Percentiles rank a stretch among this genome's conserved stretches.
These are phyloP conservation scores for Toxostoma redivivum DNA, from an alignment of 2,113 vertebrate genomes.

Conservation along the genomic window DNA sequence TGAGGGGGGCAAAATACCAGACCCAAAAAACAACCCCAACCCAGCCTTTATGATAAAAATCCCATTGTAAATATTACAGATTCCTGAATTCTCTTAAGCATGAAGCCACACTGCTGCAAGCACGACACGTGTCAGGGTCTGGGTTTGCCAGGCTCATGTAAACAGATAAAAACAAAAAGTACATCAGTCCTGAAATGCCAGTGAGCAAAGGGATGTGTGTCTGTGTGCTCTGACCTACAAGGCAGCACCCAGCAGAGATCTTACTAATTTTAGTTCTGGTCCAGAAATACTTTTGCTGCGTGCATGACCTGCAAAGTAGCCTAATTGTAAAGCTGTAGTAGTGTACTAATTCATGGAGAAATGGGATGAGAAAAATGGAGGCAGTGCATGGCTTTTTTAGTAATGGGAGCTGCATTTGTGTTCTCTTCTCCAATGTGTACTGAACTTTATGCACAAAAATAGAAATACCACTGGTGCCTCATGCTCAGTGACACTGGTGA, in stretches of 20 bases:
- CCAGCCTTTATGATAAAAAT: background rate
- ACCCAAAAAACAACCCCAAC: too few species aligned
- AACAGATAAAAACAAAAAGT: background rate
- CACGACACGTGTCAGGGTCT: accelerated
- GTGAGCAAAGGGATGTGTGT: background rate
- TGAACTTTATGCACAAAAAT: constrained; percentile 54
- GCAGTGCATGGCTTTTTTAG: background rate
- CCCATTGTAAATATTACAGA: background rate
- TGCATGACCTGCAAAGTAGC: background rate
- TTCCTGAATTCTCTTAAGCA: background rate
- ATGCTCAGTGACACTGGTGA: constrained; percentile 41
- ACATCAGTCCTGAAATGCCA: background rate
- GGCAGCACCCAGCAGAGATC: background rate
- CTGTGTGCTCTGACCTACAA: background rate
- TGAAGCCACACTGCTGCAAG: background rate
- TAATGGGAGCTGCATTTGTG: background rate
- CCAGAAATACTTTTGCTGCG: background rate
- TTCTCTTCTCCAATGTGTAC: background rate
- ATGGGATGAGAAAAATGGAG: background rate
- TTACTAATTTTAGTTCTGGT: background rate
- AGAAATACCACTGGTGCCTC: constrained; percentile 21
- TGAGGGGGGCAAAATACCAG: too few species aligned
- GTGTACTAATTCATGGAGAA: background rate
- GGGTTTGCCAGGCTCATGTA: background rate
- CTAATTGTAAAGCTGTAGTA: background rate